Evolutionary conservation across 2,797 vertebrate species (phyloP).

Genomic region (Tinamus major): DNA sequence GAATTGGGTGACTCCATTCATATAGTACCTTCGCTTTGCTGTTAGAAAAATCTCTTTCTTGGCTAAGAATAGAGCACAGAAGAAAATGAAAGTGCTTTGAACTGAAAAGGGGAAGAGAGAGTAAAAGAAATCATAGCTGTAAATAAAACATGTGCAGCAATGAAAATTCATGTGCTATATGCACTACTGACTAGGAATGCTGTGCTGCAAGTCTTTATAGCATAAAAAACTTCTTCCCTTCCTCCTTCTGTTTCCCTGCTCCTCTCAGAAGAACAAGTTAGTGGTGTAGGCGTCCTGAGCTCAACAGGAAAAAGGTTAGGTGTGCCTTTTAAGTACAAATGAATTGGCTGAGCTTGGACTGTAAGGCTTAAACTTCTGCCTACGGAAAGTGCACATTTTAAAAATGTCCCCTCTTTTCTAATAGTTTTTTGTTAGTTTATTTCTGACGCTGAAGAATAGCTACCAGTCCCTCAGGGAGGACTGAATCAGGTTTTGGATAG

Average conservation of each 20-base stretch:
- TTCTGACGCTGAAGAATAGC: neutral
- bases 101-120: neutral
- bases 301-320: neutral
- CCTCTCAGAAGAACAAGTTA: neutral
- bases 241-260: neutral
- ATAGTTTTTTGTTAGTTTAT: neutral
- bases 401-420: neutral
- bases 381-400: neutral
- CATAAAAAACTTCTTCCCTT: neutral
- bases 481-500: neutral
- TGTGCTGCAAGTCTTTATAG: neutral
- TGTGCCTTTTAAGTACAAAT: neutral
- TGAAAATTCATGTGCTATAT: neutral
- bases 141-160: conserved; percentile 17
- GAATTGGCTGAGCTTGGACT: neutral
- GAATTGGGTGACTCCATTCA: neutral
- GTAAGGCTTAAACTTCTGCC: neutral
- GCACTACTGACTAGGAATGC: neutral
- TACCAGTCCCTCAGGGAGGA: neutral
- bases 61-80: neutral
- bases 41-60: neutral
- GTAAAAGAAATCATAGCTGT: neutral
- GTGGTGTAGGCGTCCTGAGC: neutral
- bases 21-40: neutral
- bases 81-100: conserved; percentile 25